Evolutionary conservation across 2,888 invertebrate species (phyloP), one percentile per base, ranked within the genome.

Genomic region (Galerucella nymphaeae): DNA sequence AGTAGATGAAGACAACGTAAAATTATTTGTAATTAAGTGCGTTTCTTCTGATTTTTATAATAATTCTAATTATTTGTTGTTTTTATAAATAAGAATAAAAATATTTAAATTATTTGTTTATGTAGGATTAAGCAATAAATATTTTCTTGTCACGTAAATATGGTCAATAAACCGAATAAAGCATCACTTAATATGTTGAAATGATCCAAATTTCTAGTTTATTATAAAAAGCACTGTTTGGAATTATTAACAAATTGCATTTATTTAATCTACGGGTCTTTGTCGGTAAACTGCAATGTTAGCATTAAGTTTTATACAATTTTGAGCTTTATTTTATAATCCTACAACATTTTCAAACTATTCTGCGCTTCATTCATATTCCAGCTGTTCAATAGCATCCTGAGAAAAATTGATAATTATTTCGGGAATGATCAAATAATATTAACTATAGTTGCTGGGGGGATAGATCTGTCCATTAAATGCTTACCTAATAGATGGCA

Each of bases 81-180:
- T 50, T 50, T 50, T 50, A 50, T 50, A 50, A 50, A n/a, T 50
- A n/a, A 50, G 50, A n/a, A n/a, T 50, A n/a, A 50, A 50, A 14
- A 50, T 48, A 48, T 16, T 50, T 50, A 14, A 45, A 45, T 45
- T 13, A 45, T 14, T 45, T 13, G 30, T 45, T 45, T 45, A 13
- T 50, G 8, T 50, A 50, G 50, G 5, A n/a, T 14, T 50, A 50
- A 50, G 50, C 8, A 14, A 14, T 14, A 50, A 50, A 16, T 50
- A n/a, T 50, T 50, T n/a, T 14, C n/a, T 50, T 14, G 50, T 50
- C 45, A 16, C 14, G 16, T 50, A 14, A 50, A 50, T 16, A 16
- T 14, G 50, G 50, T 50, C 50, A 50, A 50, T 50, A 50, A 14
- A 50, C 50, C n/a, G 8, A 50, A 50, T n/a, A 2, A 50, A 50